Evolutionary conservation across 1,140 invertebrate species (phyloP).

Genomic region (Drosophila lowei): DNA sequence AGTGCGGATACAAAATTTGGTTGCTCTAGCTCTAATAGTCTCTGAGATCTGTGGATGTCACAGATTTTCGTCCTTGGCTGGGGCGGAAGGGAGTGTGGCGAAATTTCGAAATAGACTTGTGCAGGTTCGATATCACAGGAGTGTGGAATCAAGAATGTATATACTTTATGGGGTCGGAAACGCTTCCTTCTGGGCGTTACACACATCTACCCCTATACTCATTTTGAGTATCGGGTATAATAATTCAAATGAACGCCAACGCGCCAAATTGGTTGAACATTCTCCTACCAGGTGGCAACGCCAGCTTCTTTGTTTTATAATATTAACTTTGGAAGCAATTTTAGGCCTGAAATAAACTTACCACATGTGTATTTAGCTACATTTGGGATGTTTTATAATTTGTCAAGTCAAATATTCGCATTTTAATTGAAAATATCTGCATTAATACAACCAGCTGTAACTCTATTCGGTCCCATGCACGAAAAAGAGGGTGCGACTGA

Average conservation of each 20-base stretch:
- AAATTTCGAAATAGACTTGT: too few relatives aligned
- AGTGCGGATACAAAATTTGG: too few relatives aligned
- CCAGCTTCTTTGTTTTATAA: background rate
- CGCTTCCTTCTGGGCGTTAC: too few relatives aligned
- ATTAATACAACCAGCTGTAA: slow-evolving; percentile 54
- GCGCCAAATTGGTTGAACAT: slow-evolving; percentile 54
- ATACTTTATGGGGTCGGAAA: too few relatives aligned
- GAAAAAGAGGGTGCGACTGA: slow-evolving; percentile 28
- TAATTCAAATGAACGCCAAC: slow-evolving; percentile 73
- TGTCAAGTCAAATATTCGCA: slow-evolving; percentile 2
- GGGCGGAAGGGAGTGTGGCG: too few relatives aligned
- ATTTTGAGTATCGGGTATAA: too few relatives aligned
- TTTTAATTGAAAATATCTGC: slow-evolving; percentile 30
- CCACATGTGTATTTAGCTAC: slow-evolving; percentile 30
- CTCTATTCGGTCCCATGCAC: slow-evolving; percentile 29
- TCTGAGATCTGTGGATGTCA: too few relatives aligned
- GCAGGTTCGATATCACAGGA: too few relatives aligned
- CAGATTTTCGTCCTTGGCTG: too few relatives aligned
- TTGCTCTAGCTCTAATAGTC: too few relatives aligned
- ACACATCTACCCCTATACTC: too few relatives aligned
- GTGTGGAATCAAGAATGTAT: too few relatives aligned
- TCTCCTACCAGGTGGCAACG: slow-evolving; percentile 16
- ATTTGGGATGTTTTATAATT: slow-evolving; percentile 3
- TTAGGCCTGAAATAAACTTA: background rate
- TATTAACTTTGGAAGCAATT: background rate